These are phyloP conservation scores for Panurus biarmicus DNA, from an alignment of 2,113 vertebrate species.

Conservation along the genomic window DNA sequence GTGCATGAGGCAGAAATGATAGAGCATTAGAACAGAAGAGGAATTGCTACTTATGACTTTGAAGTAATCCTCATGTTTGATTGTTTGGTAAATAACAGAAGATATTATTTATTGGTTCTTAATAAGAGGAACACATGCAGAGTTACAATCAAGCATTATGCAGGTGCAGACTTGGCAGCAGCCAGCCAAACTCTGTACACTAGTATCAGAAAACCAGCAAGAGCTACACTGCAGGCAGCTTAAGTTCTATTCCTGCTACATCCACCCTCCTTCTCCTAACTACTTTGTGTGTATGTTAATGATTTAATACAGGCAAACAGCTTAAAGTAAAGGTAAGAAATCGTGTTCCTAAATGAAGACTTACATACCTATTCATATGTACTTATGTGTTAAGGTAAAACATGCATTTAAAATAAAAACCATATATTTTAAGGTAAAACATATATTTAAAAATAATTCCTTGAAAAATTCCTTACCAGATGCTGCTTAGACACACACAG, in stretches of 20 bases:
- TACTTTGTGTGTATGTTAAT: background rate
- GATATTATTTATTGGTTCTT: slow-evolving; percentile 1
- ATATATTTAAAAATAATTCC: background rate
- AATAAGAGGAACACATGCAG: slow-evolving; percentile 20
- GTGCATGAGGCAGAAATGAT: background rate
- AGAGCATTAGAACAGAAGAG: background rate
- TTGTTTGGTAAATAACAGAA: slow-evolving; percentile 39
- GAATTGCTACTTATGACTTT: background rate
- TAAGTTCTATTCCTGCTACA: background rate
- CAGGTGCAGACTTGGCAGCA: slow-evolving; percentile 14
- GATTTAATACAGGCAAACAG: background rate
- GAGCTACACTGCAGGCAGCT: background rate
- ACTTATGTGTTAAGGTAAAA: background rate
- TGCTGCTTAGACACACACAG: background rate
- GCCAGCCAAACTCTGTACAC: background rate
- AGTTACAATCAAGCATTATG: slow-evolving; percentile 9
- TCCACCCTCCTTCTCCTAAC: background rate
- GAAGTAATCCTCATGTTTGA: slow-evolving; percentile 4
- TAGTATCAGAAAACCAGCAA: background rate
- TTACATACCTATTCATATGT: background rate
- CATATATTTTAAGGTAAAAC: background rate
- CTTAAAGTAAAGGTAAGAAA: background rate
- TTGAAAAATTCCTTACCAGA: background rate
- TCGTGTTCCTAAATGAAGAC: background rate
- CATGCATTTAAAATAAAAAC: background rate